phyloP scores from a whole-genome alignment of 2,113 vertebrate species.

The Rhineura floridana region DNA sequence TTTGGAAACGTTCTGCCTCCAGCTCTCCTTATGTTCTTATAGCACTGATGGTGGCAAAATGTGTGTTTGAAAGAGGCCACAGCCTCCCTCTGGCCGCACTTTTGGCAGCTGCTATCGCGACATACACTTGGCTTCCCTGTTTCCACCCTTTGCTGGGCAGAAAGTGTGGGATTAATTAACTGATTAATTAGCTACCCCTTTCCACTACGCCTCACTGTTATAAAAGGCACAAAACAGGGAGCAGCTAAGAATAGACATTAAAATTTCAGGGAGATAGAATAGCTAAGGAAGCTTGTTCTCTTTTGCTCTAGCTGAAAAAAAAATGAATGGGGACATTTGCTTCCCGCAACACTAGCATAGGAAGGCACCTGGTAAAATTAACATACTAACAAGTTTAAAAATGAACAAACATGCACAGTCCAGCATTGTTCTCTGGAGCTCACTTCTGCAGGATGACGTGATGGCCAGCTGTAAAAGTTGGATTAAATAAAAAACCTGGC shows the following conservation, averaged over 20 bases:
- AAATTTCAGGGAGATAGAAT: not conserved
- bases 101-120: slow-evolving; percentile 25
- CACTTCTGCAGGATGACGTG: not conserved
- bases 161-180: slow-evolving; percentile 71
- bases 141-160: slow-evolving; percentile 60
- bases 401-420: not conserved
- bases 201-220: slow-evolving; percentile 41
- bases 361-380: not conserved
- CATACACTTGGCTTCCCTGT: slow-evolving; percentile 16
- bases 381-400: not conserved
- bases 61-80: not conserved
- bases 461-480: not conserved
- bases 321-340: not conserved
- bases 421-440: not conserved
- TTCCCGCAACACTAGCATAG: not conserved
- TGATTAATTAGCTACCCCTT: slow-evolving; percentile 68
- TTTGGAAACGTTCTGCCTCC: no score
- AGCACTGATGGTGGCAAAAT: not conserved
- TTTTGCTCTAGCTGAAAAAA: not conserved
- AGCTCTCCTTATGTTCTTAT: not conserved
- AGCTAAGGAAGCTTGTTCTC: not conserved
- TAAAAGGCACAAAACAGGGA: slow-evolving; percentile 26
- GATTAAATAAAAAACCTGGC: not conserved
- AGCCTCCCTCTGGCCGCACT: slow-evolving; percentile 8
- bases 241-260: not conserved